Percentiles rank a stretch among this genome's conserved stretches.
phyloP scores from a whole-genome alignment of 1,140 invertebrate genomes.

The Drosophila teissieri region DNA sequence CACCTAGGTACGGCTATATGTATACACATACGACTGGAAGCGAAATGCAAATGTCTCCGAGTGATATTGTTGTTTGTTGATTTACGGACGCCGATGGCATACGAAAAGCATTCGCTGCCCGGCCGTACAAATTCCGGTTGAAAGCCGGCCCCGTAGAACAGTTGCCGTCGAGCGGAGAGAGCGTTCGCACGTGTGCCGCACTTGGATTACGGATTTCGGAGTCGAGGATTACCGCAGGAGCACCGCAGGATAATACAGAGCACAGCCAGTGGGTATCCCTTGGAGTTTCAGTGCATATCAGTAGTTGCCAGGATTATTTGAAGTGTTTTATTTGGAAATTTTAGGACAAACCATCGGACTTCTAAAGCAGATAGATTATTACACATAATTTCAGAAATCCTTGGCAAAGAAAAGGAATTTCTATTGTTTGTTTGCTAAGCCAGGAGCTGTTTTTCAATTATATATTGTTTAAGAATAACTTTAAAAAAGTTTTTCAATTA shows the following conservation, averaged over 20 bases:
- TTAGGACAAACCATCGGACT: no score
- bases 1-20: not conserved
- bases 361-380: no score
- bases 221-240: not conserved
- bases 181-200: conserved; percentile 16
- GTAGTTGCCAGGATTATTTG: not conserved
- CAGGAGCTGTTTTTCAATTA: no score
- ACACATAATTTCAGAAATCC: no score
- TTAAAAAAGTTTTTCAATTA: no score
- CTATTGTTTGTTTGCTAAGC: no score
- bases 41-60: conserved; percentile 38
- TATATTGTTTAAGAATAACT: no score
- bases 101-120: conserved; percentile 22
- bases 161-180: conserved; percentile 32
- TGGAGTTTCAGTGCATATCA: not conserved
- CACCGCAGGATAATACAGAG: not conserved
- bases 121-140: conserved; percentile 41
- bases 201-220: not conserved
- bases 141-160: conserved; percentile 12
- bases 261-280: not conserved
- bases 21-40: not conserved
- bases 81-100: conserved; percentile 41
- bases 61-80: conserved; percentile 5
- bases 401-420: no score
- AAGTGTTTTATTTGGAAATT: no score